Evolutionary conservation across 53 echinoderm and acorn worm species (phyloP).

Genomic region (Antedon mediterranea): DNA sequence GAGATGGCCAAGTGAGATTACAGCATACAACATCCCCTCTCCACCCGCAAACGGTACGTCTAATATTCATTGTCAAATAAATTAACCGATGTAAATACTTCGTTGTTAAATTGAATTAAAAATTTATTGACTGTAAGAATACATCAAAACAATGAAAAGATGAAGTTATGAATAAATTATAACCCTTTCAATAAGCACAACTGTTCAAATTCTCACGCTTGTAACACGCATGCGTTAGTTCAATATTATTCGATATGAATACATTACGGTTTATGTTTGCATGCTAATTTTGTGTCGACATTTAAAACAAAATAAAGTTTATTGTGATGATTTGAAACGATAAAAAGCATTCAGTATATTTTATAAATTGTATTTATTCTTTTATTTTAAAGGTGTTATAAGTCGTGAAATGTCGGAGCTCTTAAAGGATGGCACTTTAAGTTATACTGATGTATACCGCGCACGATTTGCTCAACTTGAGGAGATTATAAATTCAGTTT

Average conservation of each 20-base stretch:
- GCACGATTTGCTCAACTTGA: constrained; percentile 50
- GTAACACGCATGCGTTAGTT: not conserved
- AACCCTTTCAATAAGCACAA: not conserved
- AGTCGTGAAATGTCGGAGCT: constrained; percentile 67
- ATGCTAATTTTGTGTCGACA: too few relatives aligned
- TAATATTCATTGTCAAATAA: too few relatives aligned
- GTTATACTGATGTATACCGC: constrained; percentile 85
- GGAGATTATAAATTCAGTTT: constrained; percentile 44
- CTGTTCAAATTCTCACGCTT: not conserved
- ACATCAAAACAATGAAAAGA: not conserved
- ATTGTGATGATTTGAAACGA: too few relatives aligned
- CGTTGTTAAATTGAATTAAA: not conserved
- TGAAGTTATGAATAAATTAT: not conserved
- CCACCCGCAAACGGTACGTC: constrained; percentile 49
- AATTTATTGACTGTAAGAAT: not conserved
- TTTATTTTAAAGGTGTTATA: constrained; percentile 37
- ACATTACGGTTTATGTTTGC: not conserved
- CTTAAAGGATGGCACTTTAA: constrained; percentile 70
- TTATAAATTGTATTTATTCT: too few relatives aligned
- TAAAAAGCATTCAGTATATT: too few relatives aligned
- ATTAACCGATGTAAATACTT: too few relatives aligned
- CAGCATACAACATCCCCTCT: constrained; percentile 80
- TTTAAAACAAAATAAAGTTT: too few relatives aligned
- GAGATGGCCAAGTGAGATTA: constrained; percentile 48
- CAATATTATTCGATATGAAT: too few relatives aligned